These are phyloP conservation scores for Mamestra configurata DNA, from an alignment of 1,140 invertebrate genomes.

Conservation along the genomic window DNA sequence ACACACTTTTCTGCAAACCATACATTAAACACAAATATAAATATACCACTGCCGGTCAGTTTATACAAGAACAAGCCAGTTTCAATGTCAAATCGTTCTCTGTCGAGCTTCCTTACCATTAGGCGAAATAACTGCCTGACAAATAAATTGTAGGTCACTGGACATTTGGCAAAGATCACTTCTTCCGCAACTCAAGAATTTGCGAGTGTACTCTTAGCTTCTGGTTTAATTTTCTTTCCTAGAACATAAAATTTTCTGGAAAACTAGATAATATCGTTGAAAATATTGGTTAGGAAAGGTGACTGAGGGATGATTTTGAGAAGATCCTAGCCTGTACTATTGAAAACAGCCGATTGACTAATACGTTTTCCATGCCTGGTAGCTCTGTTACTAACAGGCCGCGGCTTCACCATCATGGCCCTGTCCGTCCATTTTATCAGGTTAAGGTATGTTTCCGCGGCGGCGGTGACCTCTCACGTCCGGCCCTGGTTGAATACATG, in stretches of 20 bases:
- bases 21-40: slow-evolving; percentile 18
- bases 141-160: slow-evolving; percentile 34
- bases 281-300: too few species aligned
- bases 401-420: too few species aligned
- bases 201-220: background rate
- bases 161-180: slow-evolving; percentile 32
- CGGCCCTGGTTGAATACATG: too few species aligned
- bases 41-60: slow-evolving; percentile 39
- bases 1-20: background rate
- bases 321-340: too few species aligned
- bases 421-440: too few species aligned
- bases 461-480: too few species aligned
- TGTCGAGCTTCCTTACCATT: slow-evolving; percentile 36
- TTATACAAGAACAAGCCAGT: slow-evolving; percentile 50
- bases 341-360: too few species aligned
- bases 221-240: background rate
- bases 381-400: too few species aligned
- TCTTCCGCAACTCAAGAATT: slow-evolving; percentile 10
- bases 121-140: slow-evolving; percentile 8
- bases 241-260: background rate
- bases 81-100: slow-evolving; percentile 52
- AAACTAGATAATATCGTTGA: background rate
- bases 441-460: too few species aligned
- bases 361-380: too few species aligned
- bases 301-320: too few species aligned